These are phyloP conservation scores for Eulemur coronatus DNA, from an alignment of 2,797 vertebrate species.

Conservation along the genomic window DNA sequence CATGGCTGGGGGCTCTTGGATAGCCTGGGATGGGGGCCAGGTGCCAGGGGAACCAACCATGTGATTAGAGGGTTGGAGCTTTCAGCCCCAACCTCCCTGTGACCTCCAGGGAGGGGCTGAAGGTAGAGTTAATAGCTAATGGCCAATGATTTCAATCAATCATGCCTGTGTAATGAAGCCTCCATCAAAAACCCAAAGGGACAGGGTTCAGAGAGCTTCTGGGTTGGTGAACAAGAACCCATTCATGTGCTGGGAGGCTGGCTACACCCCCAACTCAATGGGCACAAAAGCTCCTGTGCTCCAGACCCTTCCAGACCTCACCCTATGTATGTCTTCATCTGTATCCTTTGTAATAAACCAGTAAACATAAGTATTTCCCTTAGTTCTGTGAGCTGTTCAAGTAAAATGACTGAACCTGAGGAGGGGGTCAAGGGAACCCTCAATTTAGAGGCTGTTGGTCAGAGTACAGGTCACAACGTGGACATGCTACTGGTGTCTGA, in stretches of 20 bases:
- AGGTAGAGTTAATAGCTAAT: not conserved
- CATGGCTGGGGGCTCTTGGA: not conserved
- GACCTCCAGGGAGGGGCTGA: not conserved
- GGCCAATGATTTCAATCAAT: not conserved
- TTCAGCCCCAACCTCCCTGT: not conserved
- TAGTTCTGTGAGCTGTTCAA: not conserved
- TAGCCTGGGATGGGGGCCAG: not conserved
- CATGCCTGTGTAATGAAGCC: not conserved
- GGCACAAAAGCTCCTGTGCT: not conserved
- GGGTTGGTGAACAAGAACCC: not conserved
- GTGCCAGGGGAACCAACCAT: not conserved
- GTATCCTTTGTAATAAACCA: not conserved
- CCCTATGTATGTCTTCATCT: not conserved
- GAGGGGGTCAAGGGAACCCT: not conserved
- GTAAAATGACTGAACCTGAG: not conserved
- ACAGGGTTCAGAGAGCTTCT: not conserved
- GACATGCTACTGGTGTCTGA: not conserved
- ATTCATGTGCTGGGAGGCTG: not conserved
- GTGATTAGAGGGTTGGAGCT: not conserved
- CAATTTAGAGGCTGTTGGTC: not conserved
- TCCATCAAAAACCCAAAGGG: not conserved
- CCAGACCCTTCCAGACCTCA: not conserved
- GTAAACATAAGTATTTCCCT: not conserved
- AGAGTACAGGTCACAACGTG: not conserved
- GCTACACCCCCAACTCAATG: not conserved